phyloP scores from a whole-genome alignment of 2,888 invertebrate genomes.

The Andrena flavipes region DNA sequence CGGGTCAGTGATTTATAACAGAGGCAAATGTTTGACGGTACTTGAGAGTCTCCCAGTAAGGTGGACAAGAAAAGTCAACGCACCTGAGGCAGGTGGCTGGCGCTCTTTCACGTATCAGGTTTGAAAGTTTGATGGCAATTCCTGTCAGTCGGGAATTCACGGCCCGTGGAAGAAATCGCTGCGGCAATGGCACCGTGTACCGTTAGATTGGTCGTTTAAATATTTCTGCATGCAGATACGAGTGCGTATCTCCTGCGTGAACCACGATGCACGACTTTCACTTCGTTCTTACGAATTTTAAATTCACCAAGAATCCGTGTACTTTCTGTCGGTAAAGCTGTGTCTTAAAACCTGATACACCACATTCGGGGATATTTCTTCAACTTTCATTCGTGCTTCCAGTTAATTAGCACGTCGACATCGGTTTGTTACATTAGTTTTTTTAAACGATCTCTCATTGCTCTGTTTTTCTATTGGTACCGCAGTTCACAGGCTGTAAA shows the following conservation, averaged over 20 bases:
- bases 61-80: conserved; percentile 48
- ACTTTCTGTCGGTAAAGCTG: neutral
- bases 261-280: conserved; percentile 9
- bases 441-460: neutral
- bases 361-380: no score
- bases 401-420: no score
- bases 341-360: no score
- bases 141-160: conserved; percentile 41
- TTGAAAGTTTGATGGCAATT: conserved; percentile 42
- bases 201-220: conserved; percentile 56
- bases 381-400: no score
- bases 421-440: no score
- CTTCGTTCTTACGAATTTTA: neutral
- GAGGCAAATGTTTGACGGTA: neutral
- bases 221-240: conserved; percentile 34
- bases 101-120: conserved; percentile 51
- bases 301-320: neutral
- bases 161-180: conserved; percentile 40
- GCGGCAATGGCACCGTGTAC: conserved; percentile 39
- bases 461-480: neutral
- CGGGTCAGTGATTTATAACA: neutral
- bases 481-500: conserved; percentile 3
- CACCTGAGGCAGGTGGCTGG: conserved; percentile 41
- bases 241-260: conserved; percentile 10
- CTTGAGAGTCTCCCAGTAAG: conserved; percentile 32